Evolutionary conservation across 2,113 vertebrate genomes (phyloP), one percentile per base, ranked within the genome.

Genomic region (Coracopsis vasa): DNA sequence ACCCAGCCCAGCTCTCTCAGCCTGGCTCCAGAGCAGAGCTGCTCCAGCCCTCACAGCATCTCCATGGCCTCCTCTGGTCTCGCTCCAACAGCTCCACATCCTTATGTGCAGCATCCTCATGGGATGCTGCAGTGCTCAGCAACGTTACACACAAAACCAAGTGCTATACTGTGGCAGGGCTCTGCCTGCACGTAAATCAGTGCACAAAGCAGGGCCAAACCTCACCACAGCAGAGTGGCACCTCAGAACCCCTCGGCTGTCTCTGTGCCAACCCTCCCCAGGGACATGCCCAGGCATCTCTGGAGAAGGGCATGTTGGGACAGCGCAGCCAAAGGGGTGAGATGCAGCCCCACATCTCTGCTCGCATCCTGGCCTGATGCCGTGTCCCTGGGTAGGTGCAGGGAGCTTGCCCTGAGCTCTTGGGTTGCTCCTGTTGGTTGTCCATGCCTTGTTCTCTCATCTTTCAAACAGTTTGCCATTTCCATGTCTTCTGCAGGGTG

Each of bases 401-500:
- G 41, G 28, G 47, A 79, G 33, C 42, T 3, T 48, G 10, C 23
- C n/a, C 37, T 29, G 31, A 23, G 62, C 45, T 39, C 39, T 48
- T 13, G 11, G 25, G 3, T 35, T 27, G 14, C 41, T 54, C 45
- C 64, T 80, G 60, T 64, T 13, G 18, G 18, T n/a, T 74, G n/a
- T 11, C 73, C 23, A 2, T 28, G 35, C 45, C 31, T 81, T 45
- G 37, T 85, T 62, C 80, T 51, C 29, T 48, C 60, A 23, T 47
- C 42, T 45, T 45, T 62, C 24, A 56, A 62, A 11, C 10, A 23
- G 33, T 41, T 72, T 50, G 75, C 61, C 24, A 0, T 51, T 51
- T 42, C 27, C 25, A 9, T 14, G 3, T 31, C 47, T 41, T 25
- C 51, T 67, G 23, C 0, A 0, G 29, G 35, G 17, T 1, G 0